A percentile compares a stretch with the other conserved stretches of the same genome.
Evolutionary conservation across 2,888 invertebrate species (phyloP).

Genomic region (Pristionchus arcanus): DNA sequence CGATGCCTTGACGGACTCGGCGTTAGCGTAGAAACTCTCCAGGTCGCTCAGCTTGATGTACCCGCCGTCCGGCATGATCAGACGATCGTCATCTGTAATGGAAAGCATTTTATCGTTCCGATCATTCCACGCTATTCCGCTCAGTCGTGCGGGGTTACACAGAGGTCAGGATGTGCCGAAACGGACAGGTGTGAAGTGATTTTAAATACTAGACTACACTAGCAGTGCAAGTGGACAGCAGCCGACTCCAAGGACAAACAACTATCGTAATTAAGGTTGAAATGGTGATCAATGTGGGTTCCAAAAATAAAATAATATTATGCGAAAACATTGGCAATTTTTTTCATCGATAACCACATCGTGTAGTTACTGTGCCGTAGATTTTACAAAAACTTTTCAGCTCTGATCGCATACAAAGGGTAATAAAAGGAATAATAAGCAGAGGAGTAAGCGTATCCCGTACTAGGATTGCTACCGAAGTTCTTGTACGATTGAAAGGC

Average conservation of each 20-base stretch:
- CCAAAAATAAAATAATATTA: not conserved
- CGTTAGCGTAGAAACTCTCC: slow-evolving; percentile 72
- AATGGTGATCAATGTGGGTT: no score
- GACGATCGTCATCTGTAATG: slow-evolving; percentile 69
- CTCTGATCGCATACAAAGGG: not conserved
- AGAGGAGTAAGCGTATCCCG: slow-evolving; percentile 31
- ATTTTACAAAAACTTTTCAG: no score
- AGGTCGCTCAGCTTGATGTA: slow-evolving; percentile 72
- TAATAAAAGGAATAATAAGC: not conserved
- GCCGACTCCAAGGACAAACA: no score
- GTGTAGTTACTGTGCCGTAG: no score
- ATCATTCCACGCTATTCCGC: not conserved
- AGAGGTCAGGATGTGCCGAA: not conserved
- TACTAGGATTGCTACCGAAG: slow-evolving; percentile 66
- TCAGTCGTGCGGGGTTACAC: not conserved
- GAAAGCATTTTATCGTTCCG: not conserved
- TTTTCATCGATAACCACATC: no score
- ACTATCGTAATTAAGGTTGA: no score
- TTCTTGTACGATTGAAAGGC: slow-evolving; percentile 73
- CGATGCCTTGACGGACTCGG: slow-evolving; percentile 67
- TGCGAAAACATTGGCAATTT: not conserved
- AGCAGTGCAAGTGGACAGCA: not conserved
- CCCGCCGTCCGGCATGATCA: slow-evolving; percentile 77
- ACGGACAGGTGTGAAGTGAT: not conserved
- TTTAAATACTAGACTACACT: not conserved